phyloP scores from a whole-genome alignment of 2,113 vertebrate genomes.

The Dipodomys spectabilis region DNA sequence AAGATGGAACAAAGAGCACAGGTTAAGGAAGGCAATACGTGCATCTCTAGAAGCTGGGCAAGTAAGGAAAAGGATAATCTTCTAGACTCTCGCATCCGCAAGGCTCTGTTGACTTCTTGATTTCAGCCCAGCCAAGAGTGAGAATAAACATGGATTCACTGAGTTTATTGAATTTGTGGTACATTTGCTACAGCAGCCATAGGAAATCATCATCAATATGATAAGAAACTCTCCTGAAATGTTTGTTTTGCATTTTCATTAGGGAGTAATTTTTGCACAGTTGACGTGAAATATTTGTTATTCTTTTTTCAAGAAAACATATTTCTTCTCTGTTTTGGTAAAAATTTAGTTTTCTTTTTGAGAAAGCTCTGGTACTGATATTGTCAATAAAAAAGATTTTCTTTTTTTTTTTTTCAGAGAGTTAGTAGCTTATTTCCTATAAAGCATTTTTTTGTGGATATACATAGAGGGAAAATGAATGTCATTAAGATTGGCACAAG shows the following conservation, averaged over 20 bases:
- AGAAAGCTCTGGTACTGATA: constrained; percentile 5
- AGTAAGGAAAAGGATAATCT: not conserved
- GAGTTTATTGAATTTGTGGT: not conserved
- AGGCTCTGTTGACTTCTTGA: not conserved
- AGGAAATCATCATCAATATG: not conserved
- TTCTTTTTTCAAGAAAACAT: constrained; percentile 3
- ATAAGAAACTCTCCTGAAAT: not conserved
- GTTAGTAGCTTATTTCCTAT: constrained; percentile 30
- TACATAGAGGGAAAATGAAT: constrained; percentile 15
- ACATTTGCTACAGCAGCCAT: not conserved
- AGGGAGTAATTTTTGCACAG: constrained; percentile 18
- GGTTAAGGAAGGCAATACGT: not conserved
- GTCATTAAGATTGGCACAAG: constrained; percentile 31
- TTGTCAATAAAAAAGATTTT: constrained; percentile 39
- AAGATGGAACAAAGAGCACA: not conserved
- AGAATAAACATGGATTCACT: not conserved
- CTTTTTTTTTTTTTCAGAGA: constrained; percentile 54
- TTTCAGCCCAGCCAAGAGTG: not conserved
- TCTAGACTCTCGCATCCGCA: not conserved
- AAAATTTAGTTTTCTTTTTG: not conserved
- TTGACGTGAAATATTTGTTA: not conserved
- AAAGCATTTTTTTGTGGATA: constrained; percentile 17
- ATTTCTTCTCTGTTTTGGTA: not conserved
- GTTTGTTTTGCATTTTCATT: constrained; percentile 1
- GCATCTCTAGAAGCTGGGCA: not conserved